phyloP scores from a whole-genome alignment of 1,140 invertebrate species.

The Drosophila pseudoananassae region DNA sequence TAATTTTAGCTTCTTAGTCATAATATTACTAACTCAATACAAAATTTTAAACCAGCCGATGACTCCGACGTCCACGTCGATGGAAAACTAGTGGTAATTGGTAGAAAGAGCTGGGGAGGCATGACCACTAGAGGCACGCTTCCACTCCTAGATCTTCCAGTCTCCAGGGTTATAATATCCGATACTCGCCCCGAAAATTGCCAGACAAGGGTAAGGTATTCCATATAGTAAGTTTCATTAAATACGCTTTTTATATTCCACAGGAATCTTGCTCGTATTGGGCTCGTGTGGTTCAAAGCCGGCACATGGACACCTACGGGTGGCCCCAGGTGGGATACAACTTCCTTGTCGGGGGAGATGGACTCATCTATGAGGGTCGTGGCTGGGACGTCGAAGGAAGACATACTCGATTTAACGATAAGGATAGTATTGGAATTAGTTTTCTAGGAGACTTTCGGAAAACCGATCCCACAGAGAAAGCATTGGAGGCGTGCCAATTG shows the following conservation, averaged over 20 bases:
- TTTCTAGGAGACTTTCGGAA: slow-evolving; percentile 89
- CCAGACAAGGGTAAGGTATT: slow-evolving; percentile 81
- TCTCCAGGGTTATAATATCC: slow-evolving; percentile 85
- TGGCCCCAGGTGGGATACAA: slow-evolving; percentile 88
- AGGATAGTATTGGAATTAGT: slow-evolving; percentile 86
- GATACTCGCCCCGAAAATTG: slow-evolving; percentile 85
- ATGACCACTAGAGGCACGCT: slow-evolving; percentile 84
- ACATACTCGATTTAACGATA: slow-evolving; percentile 85
- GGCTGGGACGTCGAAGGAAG: slow-evolving; percentile 87
- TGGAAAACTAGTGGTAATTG: slow-evolving; percentile 45
- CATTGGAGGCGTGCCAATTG: slow-evolving; percentile 84
- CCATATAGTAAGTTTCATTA: neutral
- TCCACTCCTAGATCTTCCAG: slow-evolving; percentile 83
- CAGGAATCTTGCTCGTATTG: slow-evolving; percentile 57
- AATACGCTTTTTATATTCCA: neutral
- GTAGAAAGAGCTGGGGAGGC: slow-evolving; percentile 86
- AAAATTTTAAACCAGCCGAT: slow-evolving; percentile 17
- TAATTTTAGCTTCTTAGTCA: slow-evolving; percentile 3
- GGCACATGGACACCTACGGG: slow-evolving; percentile 85
- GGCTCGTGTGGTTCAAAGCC: slow-evolving; percentile 86
- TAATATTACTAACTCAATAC: slow-evolving; percentile 2
- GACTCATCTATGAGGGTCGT: slow-evolving; percentile 86
- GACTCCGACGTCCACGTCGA: slow-evolving; percentile 23
- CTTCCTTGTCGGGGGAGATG: slow-evolving; percentile 86
- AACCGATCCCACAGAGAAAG: slow-evolving; percentile 86